phyloP scores from a whole-genome alignment of 1,140 invertebrate genomes.

The Eupristina koningsbergeri region DNA sequence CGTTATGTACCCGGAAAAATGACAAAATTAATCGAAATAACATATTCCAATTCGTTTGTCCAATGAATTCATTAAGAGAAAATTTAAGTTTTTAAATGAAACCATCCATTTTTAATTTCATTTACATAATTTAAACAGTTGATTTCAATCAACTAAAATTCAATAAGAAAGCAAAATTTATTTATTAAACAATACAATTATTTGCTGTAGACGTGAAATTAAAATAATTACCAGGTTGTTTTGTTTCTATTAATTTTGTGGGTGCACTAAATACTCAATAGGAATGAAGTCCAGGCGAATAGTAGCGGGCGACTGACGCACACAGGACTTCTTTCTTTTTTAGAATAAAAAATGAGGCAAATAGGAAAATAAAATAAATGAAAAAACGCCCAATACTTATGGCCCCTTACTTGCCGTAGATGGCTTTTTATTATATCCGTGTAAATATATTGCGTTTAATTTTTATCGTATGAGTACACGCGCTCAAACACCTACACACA shows the following conservation, averaged over 20 bases:
- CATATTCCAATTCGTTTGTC: slow-evolving; percentile 2
- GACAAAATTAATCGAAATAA: slow-evolving; percentile 44
- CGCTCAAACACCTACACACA: background rate
- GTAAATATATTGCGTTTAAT: slow-evolving; percentile 49
- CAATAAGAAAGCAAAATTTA: slow-evolving; percentile 43
- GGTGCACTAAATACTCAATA: slow-evolving; percentile 49
- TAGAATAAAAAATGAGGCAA: slow-evolving; percentile 48
- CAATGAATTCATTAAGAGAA: background rate
- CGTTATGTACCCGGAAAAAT: slow-evolving; percentile 23
- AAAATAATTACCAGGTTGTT: slow-evolving; percentile 17
- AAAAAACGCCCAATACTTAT: slow-evolving; percentile 2
- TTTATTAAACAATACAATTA: slow-evolving; percentile 30
- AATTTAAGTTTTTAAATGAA: background rate
- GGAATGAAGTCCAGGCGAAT: slow-evolving; percentile 57
- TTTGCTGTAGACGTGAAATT: background rate
- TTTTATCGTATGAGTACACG: slow-evolving; percentile 34
- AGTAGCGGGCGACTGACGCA: slow-evolving; percentile 62
- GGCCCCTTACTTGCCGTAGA: slow-evolving; percentile 1
- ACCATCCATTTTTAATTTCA: too few species aligned
- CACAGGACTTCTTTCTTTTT: slow-evolving; percentile 57
- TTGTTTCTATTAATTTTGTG: slow-evolving; percentile 40
- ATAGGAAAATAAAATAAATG: slow-evolving; percentile 28
- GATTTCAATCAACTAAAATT: too few species aligned
- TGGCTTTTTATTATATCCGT: slow-evolving; percentile 35
- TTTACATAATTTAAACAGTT: too few species aligned